Conservation (phyloP, 2,888 invertebrate genomes). For the Leptothorax acervorum region DNA sequence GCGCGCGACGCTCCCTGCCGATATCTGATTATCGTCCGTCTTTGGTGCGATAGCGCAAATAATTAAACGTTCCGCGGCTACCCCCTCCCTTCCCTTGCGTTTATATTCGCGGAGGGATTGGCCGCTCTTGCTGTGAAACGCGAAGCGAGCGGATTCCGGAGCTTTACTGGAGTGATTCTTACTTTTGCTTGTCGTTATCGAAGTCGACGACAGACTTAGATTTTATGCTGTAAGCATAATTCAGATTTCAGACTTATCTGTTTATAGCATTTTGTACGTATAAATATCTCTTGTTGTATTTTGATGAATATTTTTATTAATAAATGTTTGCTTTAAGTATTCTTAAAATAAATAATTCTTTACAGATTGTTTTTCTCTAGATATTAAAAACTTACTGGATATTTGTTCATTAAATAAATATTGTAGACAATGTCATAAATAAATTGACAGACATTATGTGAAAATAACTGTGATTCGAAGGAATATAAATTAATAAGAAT, state of each 20-base stretch:
- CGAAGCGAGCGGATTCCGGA: background rate
- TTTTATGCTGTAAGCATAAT: background rate
- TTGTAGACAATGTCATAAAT: background rate
- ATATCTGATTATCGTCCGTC: constrained; percentile 84
- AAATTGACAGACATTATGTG: background rate
- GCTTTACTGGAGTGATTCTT: constrained; percentile 1
- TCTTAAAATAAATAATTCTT: background rate
- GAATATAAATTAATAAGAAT: background rate
- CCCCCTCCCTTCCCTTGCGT: background rate
- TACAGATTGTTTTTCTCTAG: background rate
- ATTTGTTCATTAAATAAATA: background rate
- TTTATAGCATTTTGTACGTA: background rate
- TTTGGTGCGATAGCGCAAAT: constrained; percentile 81
- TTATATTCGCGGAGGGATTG: constrained; percentile 48
- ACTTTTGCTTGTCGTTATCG: background rate
- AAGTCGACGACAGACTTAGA: background rate
- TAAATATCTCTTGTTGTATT: no score
- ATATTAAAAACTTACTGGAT: background rate
- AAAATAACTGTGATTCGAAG: background rate
- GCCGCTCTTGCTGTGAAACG: constrained; percentile 30
- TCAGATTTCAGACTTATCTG: background rate
- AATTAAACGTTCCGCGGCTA: constrained; percentile 79
- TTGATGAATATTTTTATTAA: background rate
- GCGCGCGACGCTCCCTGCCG: constrained; percentile 76
- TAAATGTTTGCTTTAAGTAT: background rate